Evolutionary conservation across 2,113 vertebrate species (phyloP).

Genomic region (Triplophysa rosa): DNA sequence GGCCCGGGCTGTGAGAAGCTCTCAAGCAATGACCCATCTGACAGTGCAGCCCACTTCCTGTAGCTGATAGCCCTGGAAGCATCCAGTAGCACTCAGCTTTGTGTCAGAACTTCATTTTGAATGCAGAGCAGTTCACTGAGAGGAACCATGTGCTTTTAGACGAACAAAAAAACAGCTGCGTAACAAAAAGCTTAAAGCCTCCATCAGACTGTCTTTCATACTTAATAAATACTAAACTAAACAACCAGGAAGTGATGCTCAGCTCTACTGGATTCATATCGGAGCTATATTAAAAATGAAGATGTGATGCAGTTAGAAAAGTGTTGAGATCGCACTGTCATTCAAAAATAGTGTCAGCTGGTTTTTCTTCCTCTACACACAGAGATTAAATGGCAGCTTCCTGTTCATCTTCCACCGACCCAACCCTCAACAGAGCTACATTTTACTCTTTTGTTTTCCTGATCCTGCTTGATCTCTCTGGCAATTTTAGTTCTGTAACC

Average conservation of each 20-base stretch:
- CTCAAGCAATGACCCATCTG: neutral
- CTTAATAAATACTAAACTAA: neutral
- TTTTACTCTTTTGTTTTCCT: neutral
- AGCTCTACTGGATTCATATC: neutral
- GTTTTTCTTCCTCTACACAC: neutral
- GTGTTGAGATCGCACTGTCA: neutral
- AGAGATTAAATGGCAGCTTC: conserved; percentile 53
- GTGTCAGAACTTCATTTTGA: conserved; percentile 28
- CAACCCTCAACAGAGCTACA: conserved; percentile 18
- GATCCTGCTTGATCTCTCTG: neutral
- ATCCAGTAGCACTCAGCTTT: conserved; percentile 5
- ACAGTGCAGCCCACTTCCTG: conserved; percentile 1
- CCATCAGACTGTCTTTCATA: conserved; percentile 15
- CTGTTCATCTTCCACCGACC: conserved; percentile 46
- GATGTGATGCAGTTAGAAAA: too few species aligned
- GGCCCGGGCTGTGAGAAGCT: neutral
- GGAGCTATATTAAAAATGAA: conserved; percentile 4
- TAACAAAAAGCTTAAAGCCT: neutral
- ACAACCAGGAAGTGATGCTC: conserved; percentile 12
- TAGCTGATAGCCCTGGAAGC: conserved; percentile 24
- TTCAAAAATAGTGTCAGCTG: neutral
- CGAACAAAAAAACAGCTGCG: conserved; percentile 22
- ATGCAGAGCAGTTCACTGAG: neutral
- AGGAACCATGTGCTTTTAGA: conserved; percentile 22
- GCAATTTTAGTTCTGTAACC: neutral